A percentile compares a stretch with the other conserved stretches of the same genome.
phyloP scores from a whole-genome alignment of 2,888 invertebrate genomes.

The Luperina nickerlii region DNA sequence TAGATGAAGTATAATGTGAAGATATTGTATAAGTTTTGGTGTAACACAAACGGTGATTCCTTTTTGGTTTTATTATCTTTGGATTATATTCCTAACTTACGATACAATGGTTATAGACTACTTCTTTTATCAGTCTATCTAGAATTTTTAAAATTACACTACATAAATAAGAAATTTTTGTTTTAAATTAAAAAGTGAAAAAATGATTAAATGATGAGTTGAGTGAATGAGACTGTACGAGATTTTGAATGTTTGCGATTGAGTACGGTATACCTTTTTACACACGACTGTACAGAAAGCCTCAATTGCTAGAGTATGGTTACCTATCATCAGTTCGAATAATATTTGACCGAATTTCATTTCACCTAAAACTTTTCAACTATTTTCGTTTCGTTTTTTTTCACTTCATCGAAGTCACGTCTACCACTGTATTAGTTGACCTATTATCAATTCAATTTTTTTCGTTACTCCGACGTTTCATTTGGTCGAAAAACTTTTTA shows the following conservation, averaged over 20 bases:
- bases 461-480: too few relatives aligned
- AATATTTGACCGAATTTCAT: too few relatives aligned
- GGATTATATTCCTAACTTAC: background rate
- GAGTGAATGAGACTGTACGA: background rate
- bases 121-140: background rate
- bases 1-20: background rate
- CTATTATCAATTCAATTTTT: too few relatives aligned
- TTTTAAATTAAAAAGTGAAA: background rate
- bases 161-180: background rate
- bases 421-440: too few relatives aligned
- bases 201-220: background rate
- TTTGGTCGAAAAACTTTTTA: too few relatives aligned
- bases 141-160: background rate
- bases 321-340: too few relatives aligned
- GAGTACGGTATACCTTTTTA: background rate
- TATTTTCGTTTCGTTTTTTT: too few relatives aligned
- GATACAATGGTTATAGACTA: background rate
- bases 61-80: background rate
- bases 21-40: background rate
- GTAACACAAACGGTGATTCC: background rate
- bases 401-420: too few relatives aligned
- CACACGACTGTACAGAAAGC: background rate
- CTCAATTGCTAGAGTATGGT: background rate
- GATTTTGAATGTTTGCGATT: too few relatives aligned
- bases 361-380: too few relatives aligned